Conservation (phyloP, 2,888 invertebrate species). For the Zygothrica quintamaculata region DNA sequence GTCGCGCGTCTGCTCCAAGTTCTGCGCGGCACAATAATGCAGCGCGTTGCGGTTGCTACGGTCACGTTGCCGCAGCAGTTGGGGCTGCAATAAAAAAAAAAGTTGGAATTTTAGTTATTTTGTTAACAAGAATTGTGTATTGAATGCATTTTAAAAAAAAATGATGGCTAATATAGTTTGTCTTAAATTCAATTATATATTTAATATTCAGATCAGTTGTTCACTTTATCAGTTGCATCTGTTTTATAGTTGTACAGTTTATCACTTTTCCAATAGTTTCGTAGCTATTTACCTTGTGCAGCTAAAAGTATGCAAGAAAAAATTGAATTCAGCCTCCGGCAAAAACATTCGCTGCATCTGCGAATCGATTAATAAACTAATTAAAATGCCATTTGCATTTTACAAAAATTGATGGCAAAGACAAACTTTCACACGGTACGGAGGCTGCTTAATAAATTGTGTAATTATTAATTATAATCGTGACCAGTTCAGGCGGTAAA, state of each 20-base stretch:
- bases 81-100: constrained; percentile 85
- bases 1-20: constrained; percentile 77
- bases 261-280: no score
- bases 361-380: constrained; percentile 74
- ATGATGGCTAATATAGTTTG: neutral
- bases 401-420: constrained; percentile 22
- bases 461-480: constrained; percentile 56
- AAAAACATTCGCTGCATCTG: constrained; percentile 10
- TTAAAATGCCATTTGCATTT: constrained; percentile 78
- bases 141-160: neutral
- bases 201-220: neutral
- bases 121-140: neutral
- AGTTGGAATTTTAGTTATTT: constrained; percentile 10
- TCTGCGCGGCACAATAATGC: constrained; percentile 93
- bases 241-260: no score
- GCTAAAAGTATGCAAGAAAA: constrained; percentile 10
- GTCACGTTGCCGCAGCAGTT: constrained; percentile 89
- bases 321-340: constrained; percentile 12
- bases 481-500: no score
- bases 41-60: constrained; percentile 93
- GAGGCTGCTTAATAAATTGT: constrained; percentile 49
- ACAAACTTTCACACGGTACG: constrained; percentile 1
- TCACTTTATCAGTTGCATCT: no score
- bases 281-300: neutral
- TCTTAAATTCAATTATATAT: constrained; percentile 10